These are phyloP conservation scores for Carduelis carduelis DNA, from an alignment of 2,797 vertebrate species.

Conservation along the genomic window DNA sequence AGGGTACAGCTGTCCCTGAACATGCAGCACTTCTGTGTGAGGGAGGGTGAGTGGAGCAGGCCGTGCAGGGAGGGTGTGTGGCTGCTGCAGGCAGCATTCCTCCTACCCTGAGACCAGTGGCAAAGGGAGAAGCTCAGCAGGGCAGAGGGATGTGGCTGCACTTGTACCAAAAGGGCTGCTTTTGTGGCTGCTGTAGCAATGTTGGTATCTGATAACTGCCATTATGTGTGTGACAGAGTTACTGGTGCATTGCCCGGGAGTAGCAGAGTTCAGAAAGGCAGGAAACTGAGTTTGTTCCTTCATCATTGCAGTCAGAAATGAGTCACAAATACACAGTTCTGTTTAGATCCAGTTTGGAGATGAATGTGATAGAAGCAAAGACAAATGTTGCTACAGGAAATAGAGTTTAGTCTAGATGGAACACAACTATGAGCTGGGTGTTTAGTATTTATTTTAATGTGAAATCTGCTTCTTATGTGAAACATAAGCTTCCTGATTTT, in stretches of 20 bases:
- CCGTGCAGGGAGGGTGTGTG: not conserved
- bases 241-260: not conserved
- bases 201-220: not conserved
- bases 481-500: not conserved
- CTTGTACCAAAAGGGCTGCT: not conserved
- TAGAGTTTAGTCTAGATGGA: not conserved
- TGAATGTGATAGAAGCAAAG: not conserved
- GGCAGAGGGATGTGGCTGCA: not conserved
- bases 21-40: accelerated
- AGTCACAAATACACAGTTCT: not conserved
- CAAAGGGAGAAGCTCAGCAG: not conserved
- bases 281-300: not conserved
- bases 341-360: not conserved
- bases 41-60: not conserved
- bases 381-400: not conserved
- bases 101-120: not conserved
- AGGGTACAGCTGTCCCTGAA: not conserved
- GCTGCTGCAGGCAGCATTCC: not conserved
- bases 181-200: not conserved
- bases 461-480: not conserved
- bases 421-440: not conserved
- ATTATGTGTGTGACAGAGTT: accelerated
- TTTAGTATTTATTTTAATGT: not conserved
- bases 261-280: not conserved
- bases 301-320: not conserved